Evolutionary conservation across 2,888 invertebrate genomes (phyloP).

Genomic region (Zootermopsis nevadensis): DNA sequence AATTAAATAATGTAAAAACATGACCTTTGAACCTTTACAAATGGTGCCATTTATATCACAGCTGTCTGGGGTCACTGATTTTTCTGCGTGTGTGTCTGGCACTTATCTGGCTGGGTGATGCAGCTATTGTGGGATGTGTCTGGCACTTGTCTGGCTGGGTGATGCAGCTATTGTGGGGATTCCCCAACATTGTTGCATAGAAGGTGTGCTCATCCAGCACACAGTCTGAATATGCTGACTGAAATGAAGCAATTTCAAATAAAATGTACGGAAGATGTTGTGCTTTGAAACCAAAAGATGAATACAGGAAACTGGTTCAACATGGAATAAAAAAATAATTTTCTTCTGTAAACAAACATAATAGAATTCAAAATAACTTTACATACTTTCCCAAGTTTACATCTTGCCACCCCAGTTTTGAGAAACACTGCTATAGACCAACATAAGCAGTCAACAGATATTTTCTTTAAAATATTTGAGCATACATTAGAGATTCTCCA

Average conservation of each 20-base stretch:
- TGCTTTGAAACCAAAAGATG: neutral
- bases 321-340: neutral
- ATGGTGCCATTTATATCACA: no score
- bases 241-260: neutral
- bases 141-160: no score
- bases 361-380: neutral
- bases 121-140: no score
- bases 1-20: no score
- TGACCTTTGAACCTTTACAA: no score
- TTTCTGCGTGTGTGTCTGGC: no score
- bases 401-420: neutral
- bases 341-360: neutral
- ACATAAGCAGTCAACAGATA: neutral
- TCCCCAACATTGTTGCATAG: no score
- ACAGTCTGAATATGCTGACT: no score
- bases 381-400: neutral
- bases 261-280: neutral
- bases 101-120: no score
- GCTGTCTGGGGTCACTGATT: no score
- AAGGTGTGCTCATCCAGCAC: no score
- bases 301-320: neutral
- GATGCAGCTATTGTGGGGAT: no score
- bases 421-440: neutral
- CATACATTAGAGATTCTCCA: neutral
- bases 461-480: neutral